These are phyloP conservation scores for Arge pagana DNA, from an alignment of 2,888 invertebrate species.

Conservation along the genomic window DNA sequence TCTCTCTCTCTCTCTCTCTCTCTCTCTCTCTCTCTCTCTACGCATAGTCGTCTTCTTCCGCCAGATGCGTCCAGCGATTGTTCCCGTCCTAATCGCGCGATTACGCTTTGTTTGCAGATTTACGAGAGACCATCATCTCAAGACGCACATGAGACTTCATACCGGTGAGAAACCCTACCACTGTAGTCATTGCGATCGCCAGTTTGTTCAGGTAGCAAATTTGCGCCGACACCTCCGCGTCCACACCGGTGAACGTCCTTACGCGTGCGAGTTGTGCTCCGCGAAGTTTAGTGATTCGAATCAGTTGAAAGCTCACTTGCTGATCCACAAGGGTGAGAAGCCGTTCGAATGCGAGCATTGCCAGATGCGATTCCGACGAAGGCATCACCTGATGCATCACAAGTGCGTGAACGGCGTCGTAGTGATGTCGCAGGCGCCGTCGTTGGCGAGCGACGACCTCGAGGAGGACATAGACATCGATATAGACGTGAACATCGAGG, in stretches of 20 bases:
- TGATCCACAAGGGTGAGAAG: conserved; percentile 89
- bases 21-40: no score
- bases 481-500: conserved; percentile 60
- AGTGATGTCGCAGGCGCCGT: conserved; percentile 47
- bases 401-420: conserved; percentile 70
- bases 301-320: conserved; percentile 85
- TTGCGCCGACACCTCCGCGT: conserved; percentile 85
- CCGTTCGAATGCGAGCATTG: conserved; percentile 84
- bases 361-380: conserved; percentile 77
- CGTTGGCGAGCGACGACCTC: conserved; percentile 42
- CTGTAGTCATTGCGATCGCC: conserved; percentile 88
- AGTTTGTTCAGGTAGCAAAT: conserved; percentile 93
- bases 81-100: no score
- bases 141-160: conserved; percentile 90
- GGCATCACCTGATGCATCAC: conserved; percentile 85
- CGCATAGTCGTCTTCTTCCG: no score
- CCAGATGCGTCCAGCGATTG: no score
- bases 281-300: conserved; percentile 90
- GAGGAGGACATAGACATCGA: conserved; percentile 52
- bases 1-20: no score
- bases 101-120: conserved; percentile 60
- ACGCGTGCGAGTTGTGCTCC: conserved; percentile 83
- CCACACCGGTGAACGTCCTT: conserved; percentile 90
- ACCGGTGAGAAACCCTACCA: conserved; percentile 94
- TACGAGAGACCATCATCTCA: conserved; percentile 90